Conservation (phyloP, 2,888 invertebrate genomes). For the Lordiphosa andalusiaca region DNA sequence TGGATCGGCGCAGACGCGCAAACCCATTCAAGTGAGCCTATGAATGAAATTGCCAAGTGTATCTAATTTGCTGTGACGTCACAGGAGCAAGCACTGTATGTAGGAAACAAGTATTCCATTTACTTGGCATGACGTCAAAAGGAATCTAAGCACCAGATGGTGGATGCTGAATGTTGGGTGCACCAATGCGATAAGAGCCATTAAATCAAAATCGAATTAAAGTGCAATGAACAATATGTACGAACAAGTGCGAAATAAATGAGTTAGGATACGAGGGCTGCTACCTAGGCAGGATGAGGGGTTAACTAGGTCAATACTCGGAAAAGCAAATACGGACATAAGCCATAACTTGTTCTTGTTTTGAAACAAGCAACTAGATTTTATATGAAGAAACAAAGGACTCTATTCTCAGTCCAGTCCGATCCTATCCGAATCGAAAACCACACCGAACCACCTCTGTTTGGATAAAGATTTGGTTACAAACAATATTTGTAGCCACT, state of each 20-base stretch:
- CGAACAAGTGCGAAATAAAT: conserved; percentile 47
- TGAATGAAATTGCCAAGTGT: conserved; percentile 53
- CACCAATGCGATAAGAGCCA: conserved; percentile 61
- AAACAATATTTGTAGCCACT: too few species aligned
- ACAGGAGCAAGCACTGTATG: background rate
- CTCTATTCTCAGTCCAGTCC: too few species aligned
- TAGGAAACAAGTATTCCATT: conserved; percentile 10
- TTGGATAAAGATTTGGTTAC: too few species aligned
- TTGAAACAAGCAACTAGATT: too few species aligned
- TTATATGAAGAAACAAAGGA: too few species aligned
- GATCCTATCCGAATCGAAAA: too few species aligned
- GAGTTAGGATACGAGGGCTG: conserved; percentile 18
- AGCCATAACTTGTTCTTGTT: too few species aligned
- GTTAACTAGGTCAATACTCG: too few species aligned
- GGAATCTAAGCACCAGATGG: conserved; percentile 2
- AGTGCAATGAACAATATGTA: conserved; percentile 63
- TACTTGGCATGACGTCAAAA: conserved; percentile 28
- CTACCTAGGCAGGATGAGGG: too few species aligned
- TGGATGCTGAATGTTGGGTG: conserved; percentile 24
- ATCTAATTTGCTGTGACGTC: conserved; percentile 25
- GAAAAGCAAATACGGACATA: too few species aligned
- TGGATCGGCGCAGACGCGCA: conserved; percentile 18
- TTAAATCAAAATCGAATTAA: conserved; percentile 72
- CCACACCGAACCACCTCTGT: too few species aligned
- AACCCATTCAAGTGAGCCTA: conserved; percentile 32